Conservation (phyloP, 2,113 vertebrate species). For the Sorex araneus region DNA sequence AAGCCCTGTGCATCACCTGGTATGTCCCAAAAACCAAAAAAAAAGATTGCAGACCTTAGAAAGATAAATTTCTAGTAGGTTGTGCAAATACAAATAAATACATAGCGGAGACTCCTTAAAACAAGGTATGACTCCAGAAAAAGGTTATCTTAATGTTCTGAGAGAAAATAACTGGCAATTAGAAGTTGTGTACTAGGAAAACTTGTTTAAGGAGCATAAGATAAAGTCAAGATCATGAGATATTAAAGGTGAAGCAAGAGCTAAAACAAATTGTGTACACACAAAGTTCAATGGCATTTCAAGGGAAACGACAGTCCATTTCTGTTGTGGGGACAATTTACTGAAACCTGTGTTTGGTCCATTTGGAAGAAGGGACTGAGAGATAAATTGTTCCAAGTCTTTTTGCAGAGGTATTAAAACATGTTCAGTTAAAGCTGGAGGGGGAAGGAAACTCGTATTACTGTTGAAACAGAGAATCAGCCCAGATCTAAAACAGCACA, state of each 20-base stretch:
- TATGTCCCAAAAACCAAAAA: too few relatives aligned
- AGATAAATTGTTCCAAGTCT: neutral
- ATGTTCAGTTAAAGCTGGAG: neutral
- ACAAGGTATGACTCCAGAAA: neutral
- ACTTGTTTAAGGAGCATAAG: neutral
- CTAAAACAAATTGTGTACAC: neutral
- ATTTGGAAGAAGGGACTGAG: neutral
- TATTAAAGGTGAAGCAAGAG: neutral
- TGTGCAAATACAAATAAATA: slow-evolving; percentile 37
- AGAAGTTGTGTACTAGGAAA: neutral
- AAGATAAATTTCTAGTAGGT: neutral
- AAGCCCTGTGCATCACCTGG: too few relatives aligned
- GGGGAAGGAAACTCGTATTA: neutral
- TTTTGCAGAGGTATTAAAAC: neutral
- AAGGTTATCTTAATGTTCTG: neutral
- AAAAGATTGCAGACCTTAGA: neutral
- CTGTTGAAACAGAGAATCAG: neutral
- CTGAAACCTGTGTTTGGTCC: neutral
- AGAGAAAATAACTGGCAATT: neutral
- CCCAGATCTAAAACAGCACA: too few relatives aligned
- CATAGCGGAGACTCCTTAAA: neutral
- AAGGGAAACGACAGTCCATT: neutral
- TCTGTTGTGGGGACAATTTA: neutral
- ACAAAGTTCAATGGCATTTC: neutral
- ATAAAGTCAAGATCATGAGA: neutral